Conservation (phyloP, 1,140 invertebrate genomes). For the Drosophila obscura region DNA sequence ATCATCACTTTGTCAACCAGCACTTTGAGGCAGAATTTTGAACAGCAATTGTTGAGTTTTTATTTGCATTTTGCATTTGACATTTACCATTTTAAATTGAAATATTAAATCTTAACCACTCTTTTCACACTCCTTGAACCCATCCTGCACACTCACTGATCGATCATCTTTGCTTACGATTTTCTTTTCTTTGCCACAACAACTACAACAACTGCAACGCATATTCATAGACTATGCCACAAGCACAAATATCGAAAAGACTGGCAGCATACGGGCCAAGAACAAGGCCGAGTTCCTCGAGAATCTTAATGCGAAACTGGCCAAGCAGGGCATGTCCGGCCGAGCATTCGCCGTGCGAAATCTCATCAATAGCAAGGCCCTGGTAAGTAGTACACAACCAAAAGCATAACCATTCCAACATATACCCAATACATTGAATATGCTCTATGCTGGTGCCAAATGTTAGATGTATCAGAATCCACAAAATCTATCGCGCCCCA, state of each 20-base stretch:
- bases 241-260: conserved; percentile 83
- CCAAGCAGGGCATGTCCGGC: conserved; percentile 86
- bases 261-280: conserved; percentile 84
- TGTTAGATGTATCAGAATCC: conserved; percentile 81
- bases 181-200: conserved; percentile 61
- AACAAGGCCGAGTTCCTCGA: conserved; percentile 87
- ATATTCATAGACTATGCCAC: conserved; percentile 74
- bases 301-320: conserved; percentile 90
- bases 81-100: conserved; percentile 22
- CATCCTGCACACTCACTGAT: conserved; percentile 25
- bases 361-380: conserved; percentile 87
- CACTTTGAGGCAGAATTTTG: conserved; percentile 24
- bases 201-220: conserved; percentile 18
- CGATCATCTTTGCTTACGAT: conserved; percentile 44
- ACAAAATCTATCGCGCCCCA: conserved; percentile 77
- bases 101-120: conserved; percentile 1
- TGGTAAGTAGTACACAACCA: conserved; percentile 84
- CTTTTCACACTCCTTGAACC: too few species aligned
- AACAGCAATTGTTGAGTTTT: conserved; percentile 21
- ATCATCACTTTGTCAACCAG: conserved; percentile 25
- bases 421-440: conserved; percentile 18
- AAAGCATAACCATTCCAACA: conserved; percentile 1
- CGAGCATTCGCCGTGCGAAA: conserved; percentile 86
- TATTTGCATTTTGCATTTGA: conserved; percentile 20
- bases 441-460: conserved; percentile 25